These are phyloP conservation scores for Phaenicophaeus curvirostris DNA, from an alignment of 2,797 vertebrate species.

Conservation along the genomic window DNA sequence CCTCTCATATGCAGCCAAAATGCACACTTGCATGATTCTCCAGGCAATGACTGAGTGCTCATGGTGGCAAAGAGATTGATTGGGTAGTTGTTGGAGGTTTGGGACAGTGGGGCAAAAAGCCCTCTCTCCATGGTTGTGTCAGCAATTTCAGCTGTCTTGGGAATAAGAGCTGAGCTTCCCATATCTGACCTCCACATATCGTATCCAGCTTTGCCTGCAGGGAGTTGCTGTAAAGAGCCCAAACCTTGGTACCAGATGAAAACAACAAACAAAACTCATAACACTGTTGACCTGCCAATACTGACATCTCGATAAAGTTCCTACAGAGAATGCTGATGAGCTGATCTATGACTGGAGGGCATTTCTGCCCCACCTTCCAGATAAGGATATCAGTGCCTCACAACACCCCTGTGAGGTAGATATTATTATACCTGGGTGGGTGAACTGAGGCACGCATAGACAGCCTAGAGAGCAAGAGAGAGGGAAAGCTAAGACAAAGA, in stretches of 20 bases:
- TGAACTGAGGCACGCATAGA: not conserved
- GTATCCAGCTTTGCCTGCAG: not conserved
- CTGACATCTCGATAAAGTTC: not conserved
- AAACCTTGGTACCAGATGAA: not conserved
- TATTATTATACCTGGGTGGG: conserved; percentile 1
- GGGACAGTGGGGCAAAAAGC: not conserved
- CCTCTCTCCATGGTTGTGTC: rapidly evolving
- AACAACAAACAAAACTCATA: not conserved
- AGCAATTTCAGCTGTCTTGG: not conserved
- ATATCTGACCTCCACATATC: not conserved
- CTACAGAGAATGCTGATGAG: not conserved
- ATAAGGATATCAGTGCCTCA: not conserved
- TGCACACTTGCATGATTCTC: not conserved
- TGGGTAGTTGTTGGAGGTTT: not conserved
- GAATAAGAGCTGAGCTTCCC: not conserved
- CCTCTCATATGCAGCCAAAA: not conserved
- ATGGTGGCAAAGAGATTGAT: not conserved
- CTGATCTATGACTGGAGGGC: not conserved
- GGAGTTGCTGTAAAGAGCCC: not conserved
- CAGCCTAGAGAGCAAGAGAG: not conserved
- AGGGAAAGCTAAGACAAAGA: not conserved
- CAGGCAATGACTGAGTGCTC: not conserved
- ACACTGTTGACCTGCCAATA: not conserved
- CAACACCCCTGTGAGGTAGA: conserved; percentile 34
- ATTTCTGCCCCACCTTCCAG: not conserved